Conservation (phyloP, 2,888 invertebrate genomes). For the Nephrotoma guestfalica region DNA sequence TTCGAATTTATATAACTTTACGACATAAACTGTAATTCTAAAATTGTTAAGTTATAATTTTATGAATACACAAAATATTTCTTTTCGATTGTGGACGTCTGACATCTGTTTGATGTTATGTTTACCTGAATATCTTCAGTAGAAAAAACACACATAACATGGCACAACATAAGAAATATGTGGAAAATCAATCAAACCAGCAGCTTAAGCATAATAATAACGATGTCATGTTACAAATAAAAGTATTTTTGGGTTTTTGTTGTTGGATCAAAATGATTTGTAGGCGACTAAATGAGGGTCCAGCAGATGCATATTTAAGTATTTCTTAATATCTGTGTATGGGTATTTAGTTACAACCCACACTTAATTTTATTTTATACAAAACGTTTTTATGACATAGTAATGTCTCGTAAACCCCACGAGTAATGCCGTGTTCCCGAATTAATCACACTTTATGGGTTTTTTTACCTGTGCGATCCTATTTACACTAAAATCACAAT, state of each 20-base stretch:
- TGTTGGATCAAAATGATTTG: not conserved
- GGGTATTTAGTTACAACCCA: not conserved
- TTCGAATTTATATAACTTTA: not conserved
- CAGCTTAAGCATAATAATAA: not conserved
- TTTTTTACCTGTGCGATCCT: not conserved
- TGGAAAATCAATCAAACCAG: not conserved
- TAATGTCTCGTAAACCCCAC: not conserved
- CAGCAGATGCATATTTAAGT: not conserved
- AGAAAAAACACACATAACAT: not conserved
- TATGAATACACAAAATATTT: not conserved
- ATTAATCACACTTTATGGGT: not conserved
- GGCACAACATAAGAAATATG: not conserved
- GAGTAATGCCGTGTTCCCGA: not conserved
- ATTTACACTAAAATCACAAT: no score
- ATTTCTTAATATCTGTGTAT: not conserved
- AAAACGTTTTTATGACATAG: not conserved
- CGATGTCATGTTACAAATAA: not conserved
- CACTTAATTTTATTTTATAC: not conserved
- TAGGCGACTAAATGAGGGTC: not conserved
- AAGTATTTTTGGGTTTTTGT: not conserved
- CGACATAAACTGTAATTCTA: not conserved
- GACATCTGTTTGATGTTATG: not conserved
- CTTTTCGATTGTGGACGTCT: not conserved
- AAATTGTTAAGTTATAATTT: not conserved
- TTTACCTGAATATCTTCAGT: not conserved